phyloP scores from a whole-genome alignment of 2,797 vertebrate species.

The Pogonophryne albipinna region DNA sequence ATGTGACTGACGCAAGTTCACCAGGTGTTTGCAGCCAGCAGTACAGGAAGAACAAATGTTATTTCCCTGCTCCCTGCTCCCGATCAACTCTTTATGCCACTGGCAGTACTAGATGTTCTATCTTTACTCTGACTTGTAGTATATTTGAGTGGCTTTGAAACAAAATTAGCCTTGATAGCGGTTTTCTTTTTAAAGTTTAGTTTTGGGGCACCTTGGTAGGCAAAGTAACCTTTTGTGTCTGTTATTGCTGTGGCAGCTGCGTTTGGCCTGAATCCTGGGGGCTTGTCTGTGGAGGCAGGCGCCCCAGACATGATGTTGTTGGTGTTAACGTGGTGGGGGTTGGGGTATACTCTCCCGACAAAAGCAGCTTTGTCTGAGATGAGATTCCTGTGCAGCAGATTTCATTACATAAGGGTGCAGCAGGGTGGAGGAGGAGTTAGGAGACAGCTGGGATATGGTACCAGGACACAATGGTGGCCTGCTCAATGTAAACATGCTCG shows the following conservation, averaged over 20 bases:
- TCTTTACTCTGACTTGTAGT: conserved; percentile 29
- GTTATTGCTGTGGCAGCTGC: conserved; percentile 15
- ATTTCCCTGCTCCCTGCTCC: not conserved
- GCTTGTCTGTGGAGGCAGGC: conserved; percentile 48
- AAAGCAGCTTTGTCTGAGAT: conserved; percentile 83
- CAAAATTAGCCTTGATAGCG: not conserved
- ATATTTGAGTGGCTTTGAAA: conserved; percentile 29
- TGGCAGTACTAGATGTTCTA: not conserved
- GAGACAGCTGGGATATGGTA: conserved; percentile 76
- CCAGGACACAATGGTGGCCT: conserved; percentile 69
- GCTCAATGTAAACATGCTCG: conserved; percentile 58
- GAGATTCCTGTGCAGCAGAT: conserved; percentile 83
- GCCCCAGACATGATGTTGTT: conserved; percentile 49
- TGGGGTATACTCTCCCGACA: conserved; percentile 68
- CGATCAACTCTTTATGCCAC: conserved; percentile 2
- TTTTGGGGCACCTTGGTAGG: conserved; percentile 21
- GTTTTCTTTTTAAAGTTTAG: conserved; percentile 18
- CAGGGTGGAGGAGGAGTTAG: conserved; percentile 63
- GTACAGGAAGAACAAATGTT: conserved; percentile 14
- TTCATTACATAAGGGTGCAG: conserved; percentile 79
- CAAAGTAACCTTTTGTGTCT: not conserved
- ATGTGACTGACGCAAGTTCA: conserved; percentile 54
- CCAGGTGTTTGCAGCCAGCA: conserved; percentile 39
- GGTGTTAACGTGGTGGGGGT: conserved; percentile 65
- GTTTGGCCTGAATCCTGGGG: conserved; percentile 55